Conservation (phyloP, 1,140 invertebrate species). For the Tetraneura akinire region DNA sequence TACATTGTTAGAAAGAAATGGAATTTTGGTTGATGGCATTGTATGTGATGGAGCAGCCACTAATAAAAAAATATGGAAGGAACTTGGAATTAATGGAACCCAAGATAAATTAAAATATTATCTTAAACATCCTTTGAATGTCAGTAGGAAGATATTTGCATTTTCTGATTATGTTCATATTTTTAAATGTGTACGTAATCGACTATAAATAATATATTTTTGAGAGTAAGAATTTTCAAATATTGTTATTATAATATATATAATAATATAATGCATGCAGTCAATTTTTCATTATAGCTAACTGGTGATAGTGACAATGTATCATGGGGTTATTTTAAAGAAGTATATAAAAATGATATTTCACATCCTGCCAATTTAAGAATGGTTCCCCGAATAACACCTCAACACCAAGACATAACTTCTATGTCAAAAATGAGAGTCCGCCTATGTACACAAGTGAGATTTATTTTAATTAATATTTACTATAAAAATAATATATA, state of each 20-base stretch:
- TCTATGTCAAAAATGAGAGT: too few species aligned
- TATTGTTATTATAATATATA: not conserved
- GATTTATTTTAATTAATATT: not conserved
- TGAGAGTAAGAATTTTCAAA: not conserved
- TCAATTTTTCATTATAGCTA: too few species aligned
- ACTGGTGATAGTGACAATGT: too few species aligned
- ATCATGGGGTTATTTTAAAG: too few species aligned
- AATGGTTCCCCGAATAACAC: not conserved
- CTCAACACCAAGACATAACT: too few species aligned
- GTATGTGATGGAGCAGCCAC: too few species aligned
- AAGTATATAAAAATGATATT: not conserved
- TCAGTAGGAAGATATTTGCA: not conserved
- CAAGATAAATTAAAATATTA: slow-evolving; percentile 6
- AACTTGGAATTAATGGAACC: slow-evolving; percentile 1
- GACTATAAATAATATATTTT: not conserved
- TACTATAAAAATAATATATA: not conserved
- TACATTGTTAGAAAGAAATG: not conserved
- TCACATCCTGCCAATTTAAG: not conserved
- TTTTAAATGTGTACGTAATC: not conserved
- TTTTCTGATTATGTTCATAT: not conserved
- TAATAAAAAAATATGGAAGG: not conserved
- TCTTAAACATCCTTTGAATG: not conserved
- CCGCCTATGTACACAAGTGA: not conserved
- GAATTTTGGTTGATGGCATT: too few species aligned
- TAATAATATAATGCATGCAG: too few species aligned